Base-by-base conservation (phyloP, 2,888 invertebrate species). In the Acleris emargana region DNA sequence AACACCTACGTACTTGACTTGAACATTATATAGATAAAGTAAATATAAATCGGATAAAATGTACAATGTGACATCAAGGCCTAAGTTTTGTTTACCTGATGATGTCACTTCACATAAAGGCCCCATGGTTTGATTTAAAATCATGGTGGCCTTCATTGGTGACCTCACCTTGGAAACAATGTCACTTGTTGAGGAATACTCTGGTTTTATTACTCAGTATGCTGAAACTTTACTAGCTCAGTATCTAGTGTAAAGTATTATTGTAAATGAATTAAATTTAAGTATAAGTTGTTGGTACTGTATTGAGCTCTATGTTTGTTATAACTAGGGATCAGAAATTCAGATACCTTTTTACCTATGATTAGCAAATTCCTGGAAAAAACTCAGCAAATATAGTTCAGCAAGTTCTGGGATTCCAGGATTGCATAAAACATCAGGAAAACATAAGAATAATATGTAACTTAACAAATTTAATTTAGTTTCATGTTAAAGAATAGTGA, bases 61-160 rank as follows among this genome's bases (percentile, higher is more conserved):
- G 38, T 47, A 18, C 45, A 52, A 32, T 45, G 50, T 57, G 45
- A 60, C 49, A 66, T 55, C 66, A 66, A 60, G 54, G 43, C n/a
- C 54, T 52, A 13, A 43, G 16, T 28, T 63, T 45, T 57, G 66
- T 66, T 66, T 66, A 61, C 57, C 54, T 47, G 51, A 55, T 66
- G 66, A 66, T 57, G 61, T 66, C 66, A 66, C 32, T 18, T 7
- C 5, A 55, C 51, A 66, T 57, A 22, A 52, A 66, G 60, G 32
- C 43, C 38, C 66, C 55, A 61, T 63, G 22, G 38, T 42, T 61
- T 38, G 38, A 38, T 38, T 54, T 60, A 38, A 61, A 60, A 45
- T 45, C 61, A 61, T 6, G 17, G 57, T 66, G 66, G 51, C 66
- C 61, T 66, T 51, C 25, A 49, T 25, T 28, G 32, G 9, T 43